Evolutionary conservation across 2,797 vertebrate genomes (phyloP).

Genomic region (Ambastaia sidthimunki): DNA sequence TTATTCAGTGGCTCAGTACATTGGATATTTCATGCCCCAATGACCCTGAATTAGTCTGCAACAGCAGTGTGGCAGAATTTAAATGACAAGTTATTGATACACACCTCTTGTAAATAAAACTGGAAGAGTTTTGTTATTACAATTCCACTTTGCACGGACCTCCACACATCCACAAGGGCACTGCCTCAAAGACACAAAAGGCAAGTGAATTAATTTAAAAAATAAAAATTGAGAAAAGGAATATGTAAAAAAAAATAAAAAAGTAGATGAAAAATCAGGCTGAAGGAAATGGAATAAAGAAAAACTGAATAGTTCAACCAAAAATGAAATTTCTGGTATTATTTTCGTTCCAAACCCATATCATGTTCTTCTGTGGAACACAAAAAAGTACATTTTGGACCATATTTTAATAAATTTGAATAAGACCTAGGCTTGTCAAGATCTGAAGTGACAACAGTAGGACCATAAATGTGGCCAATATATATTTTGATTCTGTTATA

Average conservation of each 20-base stretch:
- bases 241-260: not conserved
- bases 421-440: too few species aligned
- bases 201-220: conserved; percentile 13
- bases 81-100: conserved; percentile 25
- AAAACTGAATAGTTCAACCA: not conserved
- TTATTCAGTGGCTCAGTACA: not conserved
- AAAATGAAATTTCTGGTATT: too few species aligned
- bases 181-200: conserved; percentile 34
- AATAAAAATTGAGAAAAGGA: not conserved
- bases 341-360: too few species aligned
- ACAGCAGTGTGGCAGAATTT: not conserved
- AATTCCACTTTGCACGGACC: not conserved
- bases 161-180: not conserved
- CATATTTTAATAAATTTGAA: too few species aligned
- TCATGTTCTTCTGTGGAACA: too few species aligned
- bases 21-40: conserved; percentile 8
- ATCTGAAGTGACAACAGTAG: too few species aligned
- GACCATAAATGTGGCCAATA: too few species aligned
- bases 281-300: not conserved
- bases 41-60: not conserved
- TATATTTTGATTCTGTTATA: too few species aligned
- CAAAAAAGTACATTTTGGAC: too few species aligned
- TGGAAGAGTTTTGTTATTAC: not conserved
- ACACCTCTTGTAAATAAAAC: not conserved
- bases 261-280: not conserved